Evolutionary conservation across 2,797 vertebrate species (phyloP).

Genomic region (Lophotriccus pileatus): DNA sequence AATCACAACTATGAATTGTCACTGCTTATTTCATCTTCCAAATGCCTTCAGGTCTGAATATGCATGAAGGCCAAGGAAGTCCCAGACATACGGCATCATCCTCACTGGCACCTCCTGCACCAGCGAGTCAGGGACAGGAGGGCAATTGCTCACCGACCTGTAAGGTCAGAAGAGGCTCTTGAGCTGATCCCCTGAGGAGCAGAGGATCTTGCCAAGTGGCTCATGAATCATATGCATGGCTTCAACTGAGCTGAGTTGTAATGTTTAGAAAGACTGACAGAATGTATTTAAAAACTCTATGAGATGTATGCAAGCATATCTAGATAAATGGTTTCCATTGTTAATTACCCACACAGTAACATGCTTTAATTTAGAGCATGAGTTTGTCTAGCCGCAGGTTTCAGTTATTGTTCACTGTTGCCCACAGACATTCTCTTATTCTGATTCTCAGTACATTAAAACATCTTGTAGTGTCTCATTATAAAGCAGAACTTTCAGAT

Average conservation of each 20-base stretch:
- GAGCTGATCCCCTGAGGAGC: not conserved
- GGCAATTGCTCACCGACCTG: accelerated
- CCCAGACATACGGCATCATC: not conserved
- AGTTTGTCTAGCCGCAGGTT: not conserved
- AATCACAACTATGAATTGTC: not conserved
- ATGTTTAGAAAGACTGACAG: not conserved
- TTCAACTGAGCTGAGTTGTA: not conserved
- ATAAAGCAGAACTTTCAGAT: not conserved
- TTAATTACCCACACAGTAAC: not conserved
- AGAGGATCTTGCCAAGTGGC: not conserved
- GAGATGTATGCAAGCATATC: not conserved
- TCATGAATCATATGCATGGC: not conserved
- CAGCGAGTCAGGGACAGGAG: accelerated
- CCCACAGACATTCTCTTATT: not conserved
- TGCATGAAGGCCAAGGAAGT: not conserved
- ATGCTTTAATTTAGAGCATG: not conserved
- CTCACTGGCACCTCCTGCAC: not conserved
- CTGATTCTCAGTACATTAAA: not conserved
- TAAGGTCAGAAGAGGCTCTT: not conserved
- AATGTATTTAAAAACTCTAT: not conserved
- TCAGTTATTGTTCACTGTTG: not conserved
- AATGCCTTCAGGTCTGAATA: not conserved
- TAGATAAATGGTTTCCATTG: not conserved
- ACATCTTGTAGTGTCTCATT: not conserved
- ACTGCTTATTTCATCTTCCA: not conserved